Evolutionary conservation across 2,888 invertebrate genomes (phyloP).

Genomic region (Operophtera brumata): DNA sequence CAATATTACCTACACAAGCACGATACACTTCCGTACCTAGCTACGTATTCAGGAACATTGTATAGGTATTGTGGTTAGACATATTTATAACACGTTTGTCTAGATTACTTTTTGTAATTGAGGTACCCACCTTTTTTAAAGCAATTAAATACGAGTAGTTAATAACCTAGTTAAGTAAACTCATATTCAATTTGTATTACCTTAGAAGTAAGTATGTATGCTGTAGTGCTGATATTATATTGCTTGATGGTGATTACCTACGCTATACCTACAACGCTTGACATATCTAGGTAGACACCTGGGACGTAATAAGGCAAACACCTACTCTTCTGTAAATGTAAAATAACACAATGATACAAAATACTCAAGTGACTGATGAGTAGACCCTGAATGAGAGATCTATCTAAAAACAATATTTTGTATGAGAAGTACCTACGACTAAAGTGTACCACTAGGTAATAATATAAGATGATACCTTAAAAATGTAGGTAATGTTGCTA

Average conservation of each 20-base stretch:
- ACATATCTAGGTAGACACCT: too few species aligned
- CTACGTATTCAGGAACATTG: neutral
- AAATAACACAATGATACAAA: too few species aligned
- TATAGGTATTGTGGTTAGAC: constrained; percentile 14
- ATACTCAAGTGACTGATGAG: too few species aligned
- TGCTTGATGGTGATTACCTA: neutral
- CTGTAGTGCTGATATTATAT: neutral
- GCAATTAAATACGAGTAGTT: constrained; percentile 44
- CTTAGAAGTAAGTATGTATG: neutral
- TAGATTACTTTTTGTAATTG: constrained; percentile 25
- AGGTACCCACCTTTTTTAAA: constrained; percentile 35
- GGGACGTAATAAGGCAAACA: too few species aligned
- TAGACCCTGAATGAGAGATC: too few species aligned
- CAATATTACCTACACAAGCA: neutral
- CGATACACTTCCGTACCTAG: neutral
- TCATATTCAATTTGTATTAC: constrained; percentile 1
- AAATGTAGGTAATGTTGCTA: too few species aligned
- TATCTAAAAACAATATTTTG: too few species aligned
- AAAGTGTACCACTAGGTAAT: too few species aligned
- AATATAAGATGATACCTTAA: too few species aligned
- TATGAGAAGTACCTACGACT: too few species aligned
- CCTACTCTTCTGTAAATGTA: too few species aligned
- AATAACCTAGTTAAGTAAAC: constrained; percentile 32
- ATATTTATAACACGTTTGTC: constrained; percentile 16
- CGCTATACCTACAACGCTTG: neutral